phyloP scores from a whole-genome alignment of 2,888 invertebrate species.

The Epirrhoe tristata region DNA sequence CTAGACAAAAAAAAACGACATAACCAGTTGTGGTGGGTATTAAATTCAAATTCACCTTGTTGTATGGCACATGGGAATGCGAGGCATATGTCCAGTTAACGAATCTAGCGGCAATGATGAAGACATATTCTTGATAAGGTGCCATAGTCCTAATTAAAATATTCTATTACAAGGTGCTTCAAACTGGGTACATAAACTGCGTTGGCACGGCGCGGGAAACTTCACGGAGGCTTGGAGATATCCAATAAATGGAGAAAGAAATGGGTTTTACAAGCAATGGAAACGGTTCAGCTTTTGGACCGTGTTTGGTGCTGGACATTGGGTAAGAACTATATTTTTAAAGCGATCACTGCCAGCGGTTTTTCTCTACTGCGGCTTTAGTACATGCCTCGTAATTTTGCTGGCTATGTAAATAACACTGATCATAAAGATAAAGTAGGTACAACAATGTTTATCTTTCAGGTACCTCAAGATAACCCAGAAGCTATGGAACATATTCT shows the following conservation, averaged over 20 bases:
- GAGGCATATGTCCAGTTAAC: too few relatives aligned
- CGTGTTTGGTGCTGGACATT: conserved; percentile 76
- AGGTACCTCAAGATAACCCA: conserved; percentile 80
- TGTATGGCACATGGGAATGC: too few relatives aligned
- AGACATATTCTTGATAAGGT: too few relatives aligned
- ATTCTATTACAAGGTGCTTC: conserved; percentile 62
- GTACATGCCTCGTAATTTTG: too few relatives aligned
- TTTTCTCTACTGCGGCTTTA: too few relatives aligned
- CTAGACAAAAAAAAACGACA: too few relatives aligned
- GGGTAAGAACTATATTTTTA: conserved; percentile 58
- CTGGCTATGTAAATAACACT: too few relatives aligned
- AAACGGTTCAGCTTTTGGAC: conserved; percentile 72
- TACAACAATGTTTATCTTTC: conserved; percentile 10
- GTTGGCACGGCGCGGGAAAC: conserved; percentile 68
- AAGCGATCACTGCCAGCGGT: not conserved
- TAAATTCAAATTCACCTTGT: too few relatives aligned
- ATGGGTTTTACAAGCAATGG: conserved; percentile 71
- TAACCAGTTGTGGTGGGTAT: too few relatives aligned
- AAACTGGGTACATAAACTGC: conserved; percentile 77
- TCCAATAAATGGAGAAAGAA: conserved; percentile 60
- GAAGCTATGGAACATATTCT: conserved; percentile 76
- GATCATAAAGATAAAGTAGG: too few relatives aligned
- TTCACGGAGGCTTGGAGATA: conserved; percentile 59
- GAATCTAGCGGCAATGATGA: too few relatives aligned
- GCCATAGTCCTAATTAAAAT: not conserved